These are phyloP conservation scores for Ditylenchus weischeri DNA, from an alignment of 2,888 invertebrate genomes.

Conservation along the genomic window DNA sequence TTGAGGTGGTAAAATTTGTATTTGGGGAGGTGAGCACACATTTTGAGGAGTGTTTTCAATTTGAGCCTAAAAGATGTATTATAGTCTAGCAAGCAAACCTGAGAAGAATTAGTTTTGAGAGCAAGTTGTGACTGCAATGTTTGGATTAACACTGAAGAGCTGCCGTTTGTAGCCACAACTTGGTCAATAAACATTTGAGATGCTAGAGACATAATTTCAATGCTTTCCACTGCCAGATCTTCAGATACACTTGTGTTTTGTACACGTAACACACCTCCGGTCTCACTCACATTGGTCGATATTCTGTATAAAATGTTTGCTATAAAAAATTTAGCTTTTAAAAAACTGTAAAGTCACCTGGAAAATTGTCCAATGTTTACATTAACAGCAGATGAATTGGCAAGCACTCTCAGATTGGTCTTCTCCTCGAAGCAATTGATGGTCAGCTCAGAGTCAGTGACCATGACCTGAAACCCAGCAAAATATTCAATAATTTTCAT, in stretches of 20 bases:
- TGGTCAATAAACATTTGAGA: not conserved
- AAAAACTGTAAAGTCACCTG: slow-evolving; percentile 10
- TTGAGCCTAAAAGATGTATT: no score
- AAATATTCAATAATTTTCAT: slow-evolving; percentile 15
- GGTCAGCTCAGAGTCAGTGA: slow-evolving; percentile 18
- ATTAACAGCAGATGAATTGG: not conserved
- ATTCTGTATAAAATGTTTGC: no score
- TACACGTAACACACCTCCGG: no score
- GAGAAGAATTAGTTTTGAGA: not conserved
- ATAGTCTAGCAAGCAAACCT: not conserved
- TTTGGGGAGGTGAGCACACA: no score
- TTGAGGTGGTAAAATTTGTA: no score
- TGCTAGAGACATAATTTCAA: not conserved
- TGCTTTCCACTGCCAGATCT: not conserved
- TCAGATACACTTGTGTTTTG: no score
- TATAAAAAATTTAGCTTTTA: not conserved
- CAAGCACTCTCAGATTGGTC: slow-evolving; percentile 11
- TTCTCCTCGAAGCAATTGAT: slow-evolving; percentile 22
- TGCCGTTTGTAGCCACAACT: not conserved
- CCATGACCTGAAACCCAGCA: slow-evolving; percentile 13
- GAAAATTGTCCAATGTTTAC: slow-evolving; percentile 26
- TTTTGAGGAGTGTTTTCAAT: no score
- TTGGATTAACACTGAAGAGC: not conserved
- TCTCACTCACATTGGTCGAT: no score
- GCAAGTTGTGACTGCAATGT: slow-evolving; percentile 2